Conservation (phyloP, 2,888 invertebrate genomes). For the Drosophila subquinaria region DNA sequence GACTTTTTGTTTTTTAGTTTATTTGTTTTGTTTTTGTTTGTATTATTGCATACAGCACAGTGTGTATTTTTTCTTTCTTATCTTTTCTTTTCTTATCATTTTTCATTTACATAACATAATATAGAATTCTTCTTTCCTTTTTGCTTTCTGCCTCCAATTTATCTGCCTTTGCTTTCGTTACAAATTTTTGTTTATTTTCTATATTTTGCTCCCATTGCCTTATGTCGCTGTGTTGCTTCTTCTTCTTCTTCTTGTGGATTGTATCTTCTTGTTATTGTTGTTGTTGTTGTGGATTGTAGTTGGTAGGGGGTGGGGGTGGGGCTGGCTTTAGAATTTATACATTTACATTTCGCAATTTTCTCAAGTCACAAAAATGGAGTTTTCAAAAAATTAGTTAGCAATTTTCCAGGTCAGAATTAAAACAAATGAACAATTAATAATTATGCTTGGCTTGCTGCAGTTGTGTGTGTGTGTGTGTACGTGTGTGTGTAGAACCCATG, state of each 20-base stretch:
- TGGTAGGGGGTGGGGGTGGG: not conserved
- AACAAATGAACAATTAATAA: constrained; percentile 47
- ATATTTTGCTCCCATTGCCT: constrained; percentile 30
- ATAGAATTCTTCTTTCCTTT: constrained; percentile 2
- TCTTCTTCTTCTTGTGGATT: not conserved
- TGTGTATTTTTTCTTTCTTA: constrained; percentile 37
- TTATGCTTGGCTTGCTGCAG: constrained; percentile 48
- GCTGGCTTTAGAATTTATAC: constrained; percentile 43
- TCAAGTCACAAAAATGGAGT: not conserved
- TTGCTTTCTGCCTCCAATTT: not conserved
- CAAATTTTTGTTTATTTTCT: not conserved
- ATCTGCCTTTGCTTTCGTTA: not conserved
- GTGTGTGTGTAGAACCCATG: not conserved
- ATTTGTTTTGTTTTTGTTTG: constrained; percentile 18
- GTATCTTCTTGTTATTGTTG: constrained; percentile 13
- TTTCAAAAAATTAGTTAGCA: not conserved
- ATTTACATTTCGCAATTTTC: constrained; percentile 34
- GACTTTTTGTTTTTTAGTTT: constrained; percentile 10
- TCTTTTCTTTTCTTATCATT: constrained; percentile 6
- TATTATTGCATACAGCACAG: constrained; percentile 28
- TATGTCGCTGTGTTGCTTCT: too few species aligned
- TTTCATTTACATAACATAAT: constrained; percentile 5
- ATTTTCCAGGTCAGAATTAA: constrained; percentile 34
- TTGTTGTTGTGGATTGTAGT: not conserved
- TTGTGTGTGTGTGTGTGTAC: constrained; percentile 16